Conservation (phyloP, 2,888 invertebrate genomes). For the Automeris io region DNA sequence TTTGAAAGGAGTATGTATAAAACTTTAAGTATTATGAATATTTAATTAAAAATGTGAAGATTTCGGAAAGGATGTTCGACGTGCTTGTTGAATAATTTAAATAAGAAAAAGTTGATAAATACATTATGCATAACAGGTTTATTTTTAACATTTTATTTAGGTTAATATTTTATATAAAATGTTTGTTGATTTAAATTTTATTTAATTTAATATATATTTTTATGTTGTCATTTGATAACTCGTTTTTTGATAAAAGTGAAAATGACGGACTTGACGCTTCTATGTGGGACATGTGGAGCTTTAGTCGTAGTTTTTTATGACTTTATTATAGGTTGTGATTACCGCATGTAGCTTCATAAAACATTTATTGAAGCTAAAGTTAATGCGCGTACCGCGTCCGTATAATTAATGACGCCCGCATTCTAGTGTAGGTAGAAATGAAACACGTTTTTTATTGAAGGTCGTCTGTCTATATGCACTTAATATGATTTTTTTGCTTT, state of each 20-base stretch:
- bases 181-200: too few relatives aligned
- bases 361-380: constrained; percentile 7
- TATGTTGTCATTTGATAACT: constrained; percentile 4
- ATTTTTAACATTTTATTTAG: too few relatives aligned
- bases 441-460: constrained; percentile 8
- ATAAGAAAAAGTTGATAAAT: constrained; percentile 35
- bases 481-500: not conserved
- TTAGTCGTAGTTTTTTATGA: not conserved
- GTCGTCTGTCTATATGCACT: not conserved
- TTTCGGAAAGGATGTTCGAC: constrained; percentile 24
- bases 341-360: constrained; percentile 4
- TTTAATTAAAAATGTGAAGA: constrained; percentile 19
- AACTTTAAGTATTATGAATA: constrained; percentile 25
- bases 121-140: constrained; percentile 16
- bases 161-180: too few relatives aligned
- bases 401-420: constrained; percentile 8
- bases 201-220: too few relatives aligned
- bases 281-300: not conserved
- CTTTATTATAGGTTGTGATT: constrained; percentile 1
- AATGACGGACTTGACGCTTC: constrained; percentile 1
- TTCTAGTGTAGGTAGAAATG: constrained; percentile 6
- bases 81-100: constrained; percentile 40
- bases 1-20: too few relatives aligned
- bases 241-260: constrained; percentile 6
- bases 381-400: constrained; percentile 1